phyloP scores from a whole-genome alignment of 2,888 invertebrate species.

The Ecliptopera silaceata region DNA sequence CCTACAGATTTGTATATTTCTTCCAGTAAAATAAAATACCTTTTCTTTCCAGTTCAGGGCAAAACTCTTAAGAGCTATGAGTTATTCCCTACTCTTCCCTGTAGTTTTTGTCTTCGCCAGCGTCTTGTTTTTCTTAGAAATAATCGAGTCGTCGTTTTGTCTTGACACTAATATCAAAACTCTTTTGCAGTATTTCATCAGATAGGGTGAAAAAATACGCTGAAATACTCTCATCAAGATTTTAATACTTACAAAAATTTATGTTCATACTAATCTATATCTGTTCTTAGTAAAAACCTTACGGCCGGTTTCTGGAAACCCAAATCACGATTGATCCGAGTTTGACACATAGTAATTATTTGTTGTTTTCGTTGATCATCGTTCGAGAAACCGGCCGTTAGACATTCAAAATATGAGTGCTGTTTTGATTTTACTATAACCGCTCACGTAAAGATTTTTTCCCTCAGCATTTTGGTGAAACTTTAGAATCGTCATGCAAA shows the following conservation, averaged over 20 bases:
- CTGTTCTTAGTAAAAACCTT: too few species aligned
- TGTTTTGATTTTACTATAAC: too few species aligned
- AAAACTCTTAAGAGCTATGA: conserved; percentile 43
- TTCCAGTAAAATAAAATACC: background rate
- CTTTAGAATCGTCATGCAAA: conserved; percentile 4
- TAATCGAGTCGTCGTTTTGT: conserved; percentile 28
- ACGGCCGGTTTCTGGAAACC: too few species aligned
- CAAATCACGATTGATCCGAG: too few species aligned
- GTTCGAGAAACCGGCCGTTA: too few species aligned
- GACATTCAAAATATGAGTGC: too few species aligned
- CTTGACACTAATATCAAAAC: conserved; percentile 34
- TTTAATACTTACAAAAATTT: too few species aligned
- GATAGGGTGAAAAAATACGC: background rate
- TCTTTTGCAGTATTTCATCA: conserved; percentile 8
- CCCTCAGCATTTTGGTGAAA: background rate
- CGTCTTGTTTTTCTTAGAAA: conserved; percentile 42
- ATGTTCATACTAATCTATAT: too few species aligned
- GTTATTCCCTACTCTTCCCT: conserved; percentile 49
- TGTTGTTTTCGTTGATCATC: too few species aligned
- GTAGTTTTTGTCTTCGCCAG: conserved; percentile 34
- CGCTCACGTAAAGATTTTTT: background rate
- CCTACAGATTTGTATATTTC: too few species aligned
- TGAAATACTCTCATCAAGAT: too few species aligned
- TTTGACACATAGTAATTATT: too few species aligned
- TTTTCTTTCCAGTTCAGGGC: background rate